These are phyloP conservation scores for Alentia gelatinosa DNA, from an alignment of 2,888 invertebrate genomes.

Conservation along the genomic window DNA sequence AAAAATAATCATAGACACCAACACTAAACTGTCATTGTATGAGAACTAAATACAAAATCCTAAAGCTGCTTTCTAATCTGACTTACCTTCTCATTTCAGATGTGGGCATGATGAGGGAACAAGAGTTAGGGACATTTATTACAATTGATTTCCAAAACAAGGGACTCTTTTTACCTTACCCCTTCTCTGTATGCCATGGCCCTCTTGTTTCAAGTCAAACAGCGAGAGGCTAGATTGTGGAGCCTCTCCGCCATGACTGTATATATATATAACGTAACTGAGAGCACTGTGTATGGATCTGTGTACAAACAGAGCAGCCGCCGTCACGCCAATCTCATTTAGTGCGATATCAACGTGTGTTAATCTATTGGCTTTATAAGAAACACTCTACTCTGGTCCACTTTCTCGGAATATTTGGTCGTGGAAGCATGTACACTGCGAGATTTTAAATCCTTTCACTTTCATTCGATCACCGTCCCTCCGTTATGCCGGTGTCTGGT, in stretches of 20 bases:
- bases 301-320: not conserved
- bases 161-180: conserved; percentile 15
- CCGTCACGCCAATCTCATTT: not conserved
- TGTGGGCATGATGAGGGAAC: conserved; percentile 50
- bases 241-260: not conserved
- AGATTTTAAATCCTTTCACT: too few relatives aligned
- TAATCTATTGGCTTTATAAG: not conserved
- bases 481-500: too few relatives aligned
- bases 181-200: conserved; percentile 38
- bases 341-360: not conserved
- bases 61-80: too few relatives aligned
- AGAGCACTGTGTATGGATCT: not conserved
- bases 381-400: not conserved
- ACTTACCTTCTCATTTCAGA: conserved; percentile 36
- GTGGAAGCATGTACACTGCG: not conserved
- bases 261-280: not conserved
- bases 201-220: not conserved
- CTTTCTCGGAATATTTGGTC: not conserved
- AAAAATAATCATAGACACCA: too few relatives aligned
- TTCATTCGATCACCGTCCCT: too few relatives aligned
- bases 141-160: conserved; percentile 40
- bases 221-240: not conserved
- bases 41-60: too few relatives aligned
- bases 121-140: conserved; percentile 34
- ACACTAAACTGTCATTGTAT: too few relatives aligned